A percentile compares a stretch with the other conserved stretches of the same genome.
Evolutionary conservation across 2,888 invertebrate genomes (phyloP).

Genomic region (Palloptera scutellata): DNA sequence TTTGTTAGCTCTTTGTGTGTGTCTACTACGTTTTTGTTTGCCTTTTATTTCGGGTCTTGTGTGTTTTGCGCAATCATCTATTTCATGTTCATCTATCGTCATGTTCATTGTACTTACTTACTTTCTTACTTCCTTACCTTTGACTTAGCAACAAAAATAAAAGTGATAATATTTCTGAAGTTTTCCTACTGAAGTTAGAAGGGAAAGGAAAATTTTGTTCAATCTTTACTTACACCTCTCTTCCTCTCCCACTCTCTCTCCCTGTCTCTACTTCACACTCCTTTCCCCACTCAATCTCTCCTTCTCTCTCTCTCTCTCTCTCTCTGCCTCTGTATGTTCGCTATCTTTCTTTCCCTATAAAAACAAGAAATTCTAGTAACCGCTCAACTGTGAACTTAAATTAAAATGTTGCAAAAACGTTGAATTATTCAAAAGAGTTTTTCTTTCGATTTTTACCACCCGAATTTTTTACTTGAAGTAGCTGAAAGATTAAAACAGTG

Average conservation of each 20-base stretch:
- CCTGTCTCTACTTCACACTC: no score
- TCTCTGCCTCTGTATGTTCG: background rate
- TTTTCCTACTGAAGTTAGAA: background rate
- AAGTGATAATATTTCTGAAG: constrained; percentile 27
- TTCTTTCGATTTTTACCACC: background rate
- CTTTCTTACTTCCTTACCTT: constrained; percentile 9
- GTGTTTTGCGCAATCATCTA: background rate
- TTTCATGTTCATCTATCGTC: background rate
- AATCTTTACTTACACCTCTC: no score
- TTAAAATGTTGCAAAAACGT: constrained; percentile 33
- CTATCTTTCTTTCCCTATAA: background rate
- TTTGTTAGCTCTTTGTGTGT: background rate
- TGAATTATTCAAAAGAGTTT: constrained; percentile 33
- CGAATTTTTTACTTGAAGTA: background rate
- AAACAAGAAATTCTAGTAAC: background rate
- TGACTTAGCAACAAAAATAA: constrained; percentile 22
- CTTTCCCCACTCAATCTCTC: no score
- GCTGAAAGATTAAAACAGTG: background rate
- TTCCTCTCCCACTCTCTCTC: no score
- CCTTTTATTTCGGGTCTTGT: constrained; percentile 14
- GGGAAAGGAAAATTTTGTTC: background rate
- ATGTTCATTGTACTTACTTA: constrained; percentile 14
- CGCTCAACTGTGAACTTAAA: constrained; percentile 33
- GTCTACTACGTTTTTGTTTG: background rate
- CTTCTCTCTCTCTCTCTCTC: no score